A percentile compares a stretch with the other conserved stretches of the same genome.
phyloP scores from a whole-genome alignment of 2,888 invertebrate genomes.

The Dusona sp. region DNA sequence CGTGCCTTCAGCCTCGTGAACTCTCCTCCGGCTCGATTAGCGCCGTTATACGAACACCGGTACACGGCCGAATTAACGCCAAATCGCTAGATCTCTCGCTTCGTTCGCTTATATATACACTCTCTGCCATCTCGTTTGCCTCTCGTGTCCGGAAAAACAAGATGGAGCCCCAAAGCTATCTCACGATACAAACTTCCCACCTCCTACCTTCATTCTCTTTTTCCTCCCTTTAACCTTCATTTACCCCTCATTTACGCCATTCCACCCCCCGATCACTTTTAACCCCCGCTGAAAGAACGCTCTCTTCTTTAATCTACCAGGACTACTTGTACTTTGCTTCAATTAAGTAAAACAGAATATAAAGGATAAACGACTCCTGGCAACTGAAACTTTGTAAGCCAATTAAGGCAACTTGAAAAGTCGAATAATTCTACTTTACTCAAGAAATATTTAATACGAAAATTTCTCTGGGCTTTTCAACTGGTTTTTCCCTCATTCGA shows the following conservation, averaged over 20 bases:
- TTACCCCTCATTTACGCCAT: slow-evolving; percentile 17
- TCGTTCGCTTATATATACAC: slow-evolving; percentile 38
- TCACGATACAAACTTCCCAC: background rate
- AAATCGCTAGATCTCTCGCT: slow-evolving; percentile 58
- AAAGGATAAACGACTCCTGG: background rate
- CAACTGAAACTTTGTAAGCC: background rate
- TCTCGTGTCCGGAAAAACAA: slow-evolving; percentile 13
- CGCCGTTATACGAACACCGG: slow-evolving; percentile 64
- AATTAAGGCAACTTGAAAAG: background rate
- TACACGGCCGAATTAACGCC: slow-evolving; percentile 70
- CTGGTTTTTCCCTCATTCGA: background rate
- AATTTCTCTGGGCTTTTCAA: background rate
- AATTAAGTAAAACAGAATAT: slow-evolving; percentile 10
- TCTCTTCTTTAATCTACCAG: background rate
- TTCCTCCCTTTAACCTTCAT: slow-evolving; percentile 6
- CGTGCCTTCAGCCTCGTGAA: slow-evolving; percentile 63
- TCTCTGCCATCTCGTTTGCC: slow-evolving; percentile 25
- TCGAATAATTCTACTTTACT: background rate
- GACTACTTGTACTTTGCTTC: slow-evolving; percentile 7
- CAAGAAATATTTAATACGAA: background rate
- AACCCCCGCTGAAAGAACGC: background rate
- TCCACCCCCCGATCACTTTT: slow-evolving; percentile 42
- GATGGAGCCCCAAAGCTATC: slow-evolving; percentile 2
- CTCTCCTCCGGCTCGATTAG: slow-evolving; percentile 68
- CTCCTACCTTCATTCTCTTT: background rate